Percentiles rank a stretch among this genome's conserved stretches.
phyloP scores from a whole-genome alignment of 2,797 vertebrate species.

The Poeciliopsis presidionis region DNA sequence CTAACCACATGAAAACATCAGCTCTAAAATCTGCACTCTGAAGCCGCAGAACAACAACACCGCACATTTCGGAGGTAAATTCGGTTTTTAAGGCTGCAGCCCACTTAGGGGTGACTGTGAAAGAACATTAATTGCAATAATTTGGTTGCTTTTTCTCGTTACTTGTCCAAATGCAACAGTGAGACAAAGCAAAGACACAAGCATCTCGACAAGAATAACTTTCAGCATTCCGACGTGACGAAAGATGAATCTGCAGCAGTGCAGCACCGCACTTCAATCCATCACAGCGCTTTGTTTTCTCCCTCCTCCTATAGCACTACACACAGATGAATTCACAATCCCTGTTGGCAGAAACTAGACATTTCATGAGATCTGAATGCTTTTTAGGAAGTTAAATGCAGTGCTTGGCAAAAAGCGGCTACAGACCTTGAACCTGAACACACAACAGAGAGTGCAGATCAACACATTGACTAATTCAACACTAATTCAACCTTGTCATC shows the following conservation, averaged over 20 bases:
- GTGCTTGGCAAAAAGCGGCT: neutral
- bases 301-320: neutral
- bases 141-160: neutral
- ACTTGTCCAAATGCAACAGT: neutral
- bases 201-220: neutral
- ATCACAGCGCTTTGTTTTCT: neutral
- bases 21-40: constrained; percentile 9
- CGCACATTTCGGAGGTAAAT: neutral
- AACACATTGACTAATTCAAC: no score
- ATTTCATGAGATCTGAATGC: neutral
- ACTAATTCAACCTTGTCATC: neutral
- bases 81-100: neutral
- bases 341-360: neutral
- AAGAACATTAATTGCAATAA: neutral
- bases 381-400: neutral
- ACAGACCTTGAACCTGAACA: neutral
- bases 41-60: neutral
- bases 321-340: neutral
- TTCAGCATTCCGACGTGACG: neutral
- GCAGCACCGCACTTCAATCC: neutral
- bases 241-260: neutral
- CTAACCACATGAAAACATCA: neutral
- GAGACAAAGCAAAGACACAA: neutral
- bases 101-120: neutral
- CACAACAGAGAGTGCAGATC: neutral